phyloP scores from a whole-genome alignment of 2,888 invertebrate genomes.

The Pandemis corylana region DNA sequence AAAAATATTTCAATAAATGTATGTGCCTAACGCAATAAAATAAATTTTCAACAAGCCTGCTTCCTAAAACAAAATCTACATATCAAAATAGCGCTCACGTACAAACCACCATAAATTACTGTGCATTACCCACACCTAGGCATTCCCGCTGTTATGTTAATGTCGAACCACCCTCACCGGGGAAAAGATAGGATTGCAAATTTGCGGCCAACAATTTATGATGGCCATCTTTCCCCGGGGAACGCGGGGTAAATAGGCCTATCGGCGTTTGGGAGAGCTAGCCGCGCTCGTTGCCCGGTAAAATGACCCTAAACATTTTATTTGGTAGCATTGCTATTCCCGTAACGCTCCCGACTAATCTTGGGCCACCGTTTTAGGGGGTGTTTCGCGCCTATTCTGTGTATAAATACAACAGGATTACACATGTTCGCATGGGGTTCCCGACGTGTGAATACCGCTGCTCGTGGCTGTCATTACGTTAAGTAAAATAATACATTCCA shows the following conservation, averaged over 20 bases:
- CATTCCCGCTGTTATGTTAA: conserved; percentile 79
- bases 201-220: conserved; percentile 84
- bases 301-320: conserved; percentile 85
- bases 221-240: conserved; percentile 71
- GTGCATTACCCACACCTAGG: conserved; percentile 64
- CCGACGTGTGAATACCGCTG: conserved; percentile 47
- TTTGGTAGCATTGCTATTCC: conserved; percentile 79
- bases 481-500: conserved; percentile 41
- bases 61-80: conserved; percentile 57
- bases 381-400: conserved; percentile 73
- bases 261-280: conserved; percentile 80
- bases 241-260: conserved; percentile 76
- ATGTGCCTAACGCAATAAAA: not conserved
- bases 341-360: conserved; percentile 80
- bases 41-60: not conserved
- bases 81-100: conserved; percentile 35
- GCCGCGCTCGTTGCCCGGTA: conserved; percentile 77
- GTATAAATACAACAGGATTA: conserved; percentile 71
- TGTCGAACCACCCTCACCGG: conserved; percentile 74
- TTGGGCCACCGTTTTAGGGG: conserved; percentile 77
- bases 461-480: conserved; percentile 32
- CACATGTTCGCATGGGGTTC: conserved; percentile 60
- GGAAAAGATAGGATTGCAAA: conserved; percentile 84
- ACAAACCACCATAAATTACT: conserved; percentile 50
- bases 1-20: not conserved